Evolutionary conservation across 2,797 vertebrate genomes (phyloP), one percentile per base, ranked within the genome.

Genomic region (Picus viridis): DNA sequence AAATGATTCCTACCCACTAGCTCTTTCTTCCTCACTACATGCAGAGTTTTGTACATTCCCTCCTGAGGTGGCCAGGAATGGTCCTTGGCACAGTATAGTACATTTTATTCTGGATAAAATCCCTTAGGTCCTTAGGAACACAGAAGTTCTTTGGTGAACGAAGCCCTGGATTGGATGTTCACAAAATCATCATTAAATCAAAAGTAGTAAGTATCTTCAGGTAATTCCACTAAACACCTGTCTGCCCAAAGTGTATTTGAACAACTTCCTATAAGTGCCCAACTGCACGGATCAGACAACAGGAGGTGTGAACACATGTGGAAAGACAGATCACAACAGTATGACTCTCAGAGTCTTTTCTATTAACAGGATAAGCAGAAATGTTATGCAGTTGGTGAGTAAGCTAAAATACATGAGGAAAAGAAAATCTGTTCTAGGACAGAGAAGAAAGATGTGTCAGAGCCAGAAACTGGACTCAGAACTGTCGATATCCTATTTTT

Each of bases 401-500:
- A 85, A 95, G 19, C 29, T 65, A 85, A 90, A 87, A 77, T 70
- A 78, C 23, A 87, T 57, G 54, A 84, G 26, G 19, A 92, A 87
- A 45, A 93, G 90, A 91, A 59, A 45, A 71, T 26, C 87, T 83
- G 11, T 75, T 88, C 47, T 85, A 90, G 84, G 43, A 56, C 69
- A 54, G 62, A 84, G 59, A 77, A 92, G 56, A 90, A 84, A 72
- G 57, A 43, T 79, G 29, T 82, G 27, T 89, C 53, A 75, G 71
- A 86, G 54, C 23, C 71, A 82, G 62, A 90, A 84, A 74, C 2
- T 63, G 17, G 45, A 59, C 9, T 77, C 32, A 45, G 16, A 77
- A 58, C n/a, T 78, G 45, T 43, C 85, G 49, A 70, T 69, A 71
- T 30, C 58, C 58, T 88, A 23, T 19, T 70, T 51, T 83, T 57